phyloP scores from a whole-genome alignment of 2,797 vertebrate species.

The Sebastes oblongus region DNA sequence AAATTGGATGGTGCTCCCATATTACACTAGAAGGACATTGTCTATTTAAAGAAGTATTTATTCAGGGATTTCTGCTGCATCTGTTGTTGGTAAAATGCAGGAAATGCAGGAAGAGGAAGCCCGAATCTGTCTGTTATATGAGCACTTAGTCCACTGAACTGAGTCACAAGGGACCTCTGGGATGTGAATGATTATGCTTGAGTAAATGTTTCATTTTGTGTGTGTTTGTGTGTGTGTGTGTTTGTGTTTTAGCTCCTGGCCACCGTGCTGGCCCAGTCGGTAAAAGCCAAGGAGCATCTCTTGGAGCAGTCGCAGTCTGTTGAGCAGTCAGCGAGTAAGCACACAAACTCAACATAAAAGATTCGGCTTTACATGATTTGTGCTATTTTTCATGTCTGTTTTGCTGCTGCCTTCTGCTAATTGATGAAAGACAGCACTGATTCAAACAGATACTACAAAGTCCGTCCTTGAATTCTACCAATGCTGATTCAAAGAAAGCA shows the following conservation, averaged over 20 bases:
- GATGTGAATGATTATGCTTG: conserved; percentile 38
- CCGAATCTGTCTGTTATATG: conserved; percentile 8
- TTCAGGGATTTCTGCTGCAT: not conserved
- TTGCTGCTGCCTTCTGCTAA: not conserved
- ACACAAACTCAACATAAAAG: not conserved
- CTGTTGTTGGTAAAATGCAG: conserved; percentile 10
- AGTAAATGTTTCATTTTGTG: conserved; percentile 47
- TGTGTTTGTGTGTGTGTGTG: conserved; percentile 24
- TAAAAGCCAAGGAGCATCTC: conserved; percentile 92
- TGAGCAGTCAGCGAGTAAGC: conserved; percentile 89
- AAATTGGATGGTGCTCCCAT: not conserved
- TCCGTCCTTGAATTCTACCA: not conserved
- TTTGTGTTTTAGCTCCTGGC: conserved; percentile 88
- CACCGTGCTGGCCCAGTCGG: conserved; percentile 94
- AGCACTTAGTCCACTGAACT: conserved; percentile 26
- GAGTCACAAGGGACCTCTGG: conserved; percentile 42
- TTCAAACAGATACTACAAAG: not conserved
- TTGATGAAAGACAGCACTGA: not conserved
- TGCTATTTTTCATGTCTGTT: not conserved
- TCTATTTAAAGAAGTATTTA: conserved; percentile 13
- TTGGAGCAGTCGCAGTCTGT: conserved; percentile 91
- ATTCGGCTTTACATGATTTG: not conserved
- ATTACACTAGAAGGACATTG: not conserved
- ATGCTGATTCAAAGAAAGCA: not conserved
- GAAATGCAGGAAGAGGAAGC: not conserved